A percentile compares a stretch with the other conserved stretches of the same genome.
These are phyloP conservation scores for Hycleus cichorii DNA, from an alignment of 1,140 invertebrate genomes.

Conservation along the genomic window DNA sequence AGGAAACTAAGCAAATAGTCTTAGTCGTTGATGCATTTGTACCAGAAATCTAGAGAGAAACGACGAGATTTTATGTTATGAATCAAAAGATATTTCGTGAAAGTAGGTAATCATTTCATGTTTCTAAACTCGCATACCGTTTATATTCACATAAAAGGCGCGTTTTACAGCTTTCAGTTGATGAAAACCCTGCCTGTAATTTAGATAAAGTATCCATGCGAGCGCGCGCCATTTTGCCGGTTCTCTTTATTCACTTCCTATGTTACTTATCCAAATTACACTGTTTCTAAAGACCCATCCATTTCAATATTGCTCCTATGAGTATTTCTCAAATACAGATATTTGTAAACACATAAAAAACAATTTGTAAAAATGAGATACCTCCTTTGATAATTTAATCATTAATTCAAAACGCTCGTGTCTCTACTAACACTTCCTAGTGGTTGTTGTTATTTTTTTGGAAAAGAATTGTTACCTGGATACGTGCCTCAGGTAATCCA, in stretches of 20 bases:
- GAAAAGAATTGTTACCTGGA: constrained; percentile 69
- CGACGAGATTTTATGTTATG: constrained; percentile 1
- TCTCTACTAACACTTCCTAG: constrained; percentile 6
- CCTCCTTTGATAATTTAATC: neutral
- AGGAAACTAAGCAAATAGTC: too few species aligned
- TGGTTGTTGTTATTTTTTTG: constrained; percentile 13
- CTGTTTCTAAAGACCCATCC: constrained; percentile 14
- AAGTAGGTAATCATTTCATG: constrained; percentile 23
- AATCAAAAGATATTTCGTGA: constrained; percentile 17
- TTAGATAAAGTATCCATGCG: constrained; percentile 26
- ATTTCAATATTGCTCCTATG: constrained; percentile 4
- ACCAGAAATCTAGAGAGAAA: neutral
- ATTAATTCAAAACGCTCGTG: constrained; percentile 8
- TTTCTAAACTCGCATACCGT: constrained; percentile 16
- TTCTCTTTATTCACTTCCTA: constrained; percentile 13
- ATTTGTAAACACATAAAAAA: too few species aligned
- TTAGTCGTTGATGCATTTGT: too few species aligned
- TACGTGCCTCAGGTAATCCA: constrained; percentile 92
- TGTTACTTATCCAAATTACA: constrained; percentile 27
- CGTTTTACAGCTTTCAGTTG: constrained; percentile 23
- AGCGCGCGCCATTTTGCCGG: constrained; percentile 13
- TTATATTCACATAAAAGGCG: constrained; percentile 22
- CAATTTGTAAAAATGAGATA: too few species aligned
- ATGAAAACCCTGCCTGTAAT: constrained; percentile 26
- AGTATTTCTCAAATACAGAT: too few species aligned